phyloP scores from a whole-genome alignment of 2,113 vertebrate genomes.

The Camarhynchus parvulus region DNA sequence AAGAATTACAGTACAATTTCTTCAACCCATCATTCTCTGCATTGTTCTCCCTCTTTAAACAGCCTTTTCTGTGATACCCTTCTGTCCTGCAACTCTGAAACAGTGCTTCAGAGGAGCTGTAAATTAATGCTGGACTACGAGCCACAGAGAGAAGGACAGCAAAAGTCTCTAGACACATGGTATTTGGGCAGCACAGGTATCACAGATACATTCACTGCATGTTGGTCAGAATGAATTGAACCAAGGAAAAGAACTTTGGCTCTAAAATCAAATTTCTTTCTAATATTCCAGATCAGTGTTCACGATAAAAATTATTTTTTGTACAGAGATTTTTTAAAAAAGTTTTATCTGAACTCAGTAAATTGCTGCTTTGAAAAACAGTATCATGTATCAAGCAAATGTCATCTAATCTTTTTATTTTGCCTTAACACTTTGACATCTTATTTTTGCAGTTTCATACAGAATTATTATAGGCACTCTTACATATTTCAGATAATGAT shows the following conservation, averaged over 20 bases:
- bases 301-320: not conserved
- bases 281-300: not conserved
- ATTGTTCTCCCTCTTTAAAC: not conserved
- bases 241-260: not conserved
- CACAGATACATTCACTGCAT: not conserved
- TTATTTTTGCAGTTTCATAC: not conserved
- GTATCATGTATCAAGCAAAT: not conserved
- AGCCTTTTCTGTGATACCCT: not conserved
- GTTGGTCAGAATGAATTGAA: not conserved
- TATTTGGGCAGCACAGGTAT: not conserved
- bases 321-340: not conserved
- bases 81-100: not conserved
- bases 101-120: not conserved
- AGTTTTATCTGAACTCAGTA: not conserved
- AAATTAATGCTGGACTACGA: not conserved
- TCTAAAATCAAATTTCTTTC: not conserved
- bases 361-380: not conserved
- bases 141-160: not conserved
- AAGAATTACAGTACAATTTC: not conserved
- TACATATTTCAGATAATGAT: not conserved
- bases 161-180: not conserved
- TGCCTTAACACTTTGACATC: not conserved
- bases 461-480: not conserved
- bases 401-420: not conserved
- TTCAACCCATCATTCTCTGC: not conserved